phyloP scores from a whole-genome alignment of 2,797 vertebrate genomes.

The Hypotaenidia okinawae region DNA sequence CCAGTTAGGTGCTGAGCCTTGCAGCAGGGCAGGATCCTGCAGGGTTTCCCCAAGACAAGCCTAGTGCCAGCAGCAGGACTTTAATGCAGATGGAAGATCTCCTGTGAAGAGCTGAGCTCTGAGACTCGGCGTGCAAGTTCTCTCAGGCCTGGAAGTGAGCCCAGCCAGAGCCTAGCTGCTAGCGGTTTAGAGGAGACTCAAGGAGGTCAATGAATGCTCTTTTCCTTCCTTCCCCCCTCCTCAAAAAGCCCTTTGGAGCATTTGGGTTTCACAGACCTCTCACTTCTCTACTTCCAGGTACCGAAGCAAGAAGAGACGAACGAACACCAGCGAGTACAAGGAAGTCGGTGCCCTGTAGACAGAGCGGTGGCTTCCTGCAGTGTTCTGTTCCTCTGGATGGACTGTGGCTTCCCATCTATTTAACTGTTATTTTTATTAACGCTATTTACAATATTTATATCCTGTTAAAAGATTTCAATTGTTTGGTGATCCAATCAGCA shows the following conservation, averaged over 20 bases:
- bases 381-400: not conserved
- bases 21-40: not conserved
- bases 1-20: not conserved
- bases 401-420: not conserved
- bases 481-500: slow-evolving; percentile 47
- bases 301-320: slow-evolving; percentile 65
- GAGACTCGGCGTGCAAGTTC: not conserved
- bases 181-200: not conserved
- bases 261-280: not conserved
- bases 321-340: slow-evolving; percentile 65
- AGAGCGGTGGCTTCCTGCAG: not conserved
- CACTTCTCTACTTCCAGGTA: slow-evolving; percentile 64
- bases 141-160: not conserved
- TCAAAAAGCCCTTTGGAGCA: not conserved
- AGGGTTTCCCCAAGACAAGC: not conserved
- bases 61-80: not conserved
- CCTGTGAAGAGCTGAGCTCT: not conserved
- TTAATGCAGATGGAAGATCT: not conserved
- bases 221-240: not conserved
- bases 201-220: not conserved
- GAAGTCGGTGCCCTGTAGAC: slow-evolving; percentile 69
- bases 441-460: slow-evolving; percentile 82
- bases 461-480: slow-evolving; percentile 51
- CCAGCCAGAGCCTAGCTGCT: not conserved
- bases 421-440: slow-evolving; percentile 74